phyloP scores from a whole-genome alignment of 2,888 invertebrate species.

The Meloe dianella region DNA sequence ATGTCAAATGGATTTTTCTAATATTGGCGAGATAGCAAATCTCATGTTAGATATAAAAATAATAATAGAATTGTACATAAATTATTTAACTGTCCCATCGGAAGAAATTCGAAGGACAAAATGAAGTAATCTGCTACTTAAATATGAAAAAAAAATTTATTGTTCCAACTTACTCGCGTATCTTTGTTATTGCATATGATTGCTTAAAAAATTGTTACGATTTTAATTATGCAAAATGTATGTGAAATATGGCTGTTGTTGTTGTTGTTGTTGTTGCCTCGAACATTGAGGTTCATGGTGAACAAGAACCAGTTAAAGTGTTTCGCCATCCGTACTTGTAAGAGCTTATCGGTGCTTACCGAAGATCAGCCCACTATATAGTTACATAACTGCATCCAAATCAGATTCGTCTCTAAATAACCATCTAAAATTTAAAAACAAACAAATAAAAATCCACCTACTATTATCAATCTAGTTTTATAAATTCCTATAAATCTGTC shows the following conservation, averaged over 20 bases:
- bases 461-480: background rate
- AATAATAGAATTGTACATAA: constrained; percentile 4
- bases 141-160: background rate
- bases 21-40: background rate
- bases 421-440: background rate
- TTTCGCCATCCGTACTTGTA: constrained; percentile 41
- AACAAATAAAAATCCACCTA: background rate
- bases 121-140: background rate
- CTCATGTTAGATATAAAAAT: background rate
- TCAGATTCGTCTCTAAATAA: constrained; percentile 13
- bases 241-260: constrained; percentile 21
- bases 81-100: constrained; percentile 5
- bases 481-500: background rate
- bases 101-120: constrained; percentile 11
- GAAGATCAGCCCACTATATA: constrained; percentile 44
- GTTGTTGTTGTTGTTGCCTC: constrained; percentile 19
- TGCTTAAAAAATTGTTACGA: constrained; percentile 13
- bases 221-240: constrained; percentile 27
- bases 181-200: too few relatives aligned
- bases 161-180: too few relatives aligned
- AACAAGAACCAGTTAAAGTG: constrained; percentile 47
- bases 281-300: constrained; percentile 45
- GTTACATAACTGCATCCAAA: constrained; percentile 40
- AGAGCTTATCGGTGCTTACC: constrained; percentile 44
- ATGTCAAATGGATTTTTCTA: constrained; percentile 9